Evolutionary conservation across 2,113 vertebrate genomes (phyloP).

Genomic region (Rhea americana): DNA sequence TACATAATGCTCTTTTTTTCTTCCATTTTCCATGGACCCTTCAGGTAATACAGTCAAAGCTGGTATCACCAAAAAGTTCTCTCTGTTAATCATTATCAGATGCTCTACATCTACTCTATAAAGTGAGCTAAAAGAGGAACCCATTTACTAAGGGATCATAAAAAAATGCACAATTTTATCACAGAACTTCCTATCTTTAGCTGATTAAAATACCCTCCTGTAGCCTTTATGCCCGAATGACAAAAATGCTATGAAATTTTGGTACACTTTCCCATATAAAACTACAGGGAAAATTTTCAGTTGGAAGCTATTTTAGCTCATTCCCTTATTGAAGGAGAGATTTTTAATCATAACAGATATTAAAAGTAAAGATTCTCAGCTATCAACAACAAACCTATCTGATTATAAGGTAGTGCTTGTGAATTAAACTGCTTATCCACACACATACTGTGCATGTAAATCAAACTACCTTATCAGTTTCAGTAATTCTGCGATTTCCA

Average conservation of each 20-base stretch:
- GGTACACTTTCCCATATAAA: not conserved
- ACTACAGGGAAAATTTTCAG: not conserved
- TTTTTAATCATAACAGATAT: not conserved
- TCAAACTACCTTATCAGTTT: not conserved
- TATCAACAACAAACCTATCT: not conserved
- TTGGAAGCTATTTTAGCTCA: not conserved
- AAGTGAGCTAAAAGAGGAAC: not conserved
- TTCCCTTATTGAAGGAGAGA: not conserved
- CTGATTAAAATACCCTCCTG: not conserved
- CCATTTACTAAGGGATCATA: not conserved
- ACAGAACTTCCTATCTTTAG: not conserved
- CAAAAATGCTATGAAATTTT: not conserved
- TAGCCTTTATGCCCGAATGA: not conserved
- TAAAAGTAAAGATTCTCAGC: not conserved
- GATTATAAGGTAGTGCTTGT: rapidly evolving
- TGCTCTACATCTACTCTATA: not conserved
- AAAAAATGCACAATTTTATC: not conserved
- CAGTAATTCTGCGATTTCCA: not conserved
- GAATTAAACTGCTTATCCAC: not conserved
- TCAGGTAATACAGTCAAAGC: not conserved
- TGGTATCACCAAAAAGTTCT: not conserved
- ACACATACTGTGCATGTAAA: not conserved
- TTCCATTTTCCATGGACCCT: not conserved
- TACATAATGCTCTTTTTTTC: not conserved
- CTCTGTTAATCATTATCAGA: not conserved